Percentiles rank a stretch among this genome's conserved stretches.
Conservation (phyloP, 2,888 invertebrate genomes). For the Deilephila porcellus region DNA sequence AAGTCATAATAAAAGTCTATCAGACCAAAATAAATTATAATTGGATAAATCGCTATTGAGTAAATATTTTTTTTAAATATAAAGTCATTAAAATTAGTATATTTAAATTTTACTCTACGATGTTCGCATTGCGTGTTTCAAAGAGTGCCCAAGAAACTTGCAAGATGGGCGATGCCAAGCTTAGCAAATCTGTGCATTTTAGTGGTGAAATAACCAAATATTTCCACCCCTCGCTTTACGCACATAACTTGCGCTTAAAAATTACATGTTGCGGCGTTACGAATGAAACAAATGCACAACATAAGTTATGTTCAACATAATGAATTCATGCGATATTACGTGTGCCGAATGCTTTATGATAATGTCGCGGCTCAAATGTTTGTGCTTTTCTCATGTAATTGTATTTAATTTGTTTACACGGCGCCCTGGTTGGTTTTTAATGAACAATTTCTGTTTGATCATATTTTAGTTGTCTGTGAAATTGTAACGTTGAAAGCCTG, state of each 20-base stretch:
- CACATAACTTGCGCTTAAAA: slow-evolving; percentile 41
- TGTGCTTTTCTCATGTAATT: not conserved
- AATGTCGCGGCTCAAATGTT: not conserved
- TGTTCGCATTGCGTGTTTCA: no score
- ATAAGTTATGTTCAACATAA: slow-evolving; percentile 48
- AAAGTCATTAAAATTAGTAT: no score
- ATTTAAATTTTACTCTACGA: no score
- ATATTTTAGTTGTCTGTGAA: not conserved
- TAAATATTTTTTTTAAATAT: no score
- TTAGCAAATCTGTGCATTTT: not conserved
- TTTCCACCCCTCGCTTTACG: slow-evolving; percentile 27
- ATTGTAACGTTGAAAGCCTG: not conserved
- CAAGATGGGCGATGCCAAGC: no score
- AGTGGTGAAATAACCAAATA: not conserved
- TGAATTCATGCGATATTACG: slow-evolving; percentile 51
- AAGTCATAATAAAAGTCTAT: no score
- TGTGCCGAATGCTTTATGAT: slow-evolving; percentile 23
- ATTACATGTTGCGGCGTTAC: slow-evolving; percentile 50
- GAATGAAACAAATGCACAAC: slow-evolving; percentile 52
- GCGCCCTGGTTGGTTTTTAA: not conserved
- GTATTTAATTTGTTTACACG: slow-evolving; percentile 3
- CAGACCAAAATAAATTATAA: no score
- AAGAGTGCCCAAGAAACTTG: no score
- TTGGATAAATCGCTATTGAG: no score
- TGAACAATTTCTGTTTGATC: not conserved